These are phyloP conservation scores for Punctoribates punctum DNA, from an alignment of 2,888 invertebrate species.

Conservation along the genomic window DNA sequence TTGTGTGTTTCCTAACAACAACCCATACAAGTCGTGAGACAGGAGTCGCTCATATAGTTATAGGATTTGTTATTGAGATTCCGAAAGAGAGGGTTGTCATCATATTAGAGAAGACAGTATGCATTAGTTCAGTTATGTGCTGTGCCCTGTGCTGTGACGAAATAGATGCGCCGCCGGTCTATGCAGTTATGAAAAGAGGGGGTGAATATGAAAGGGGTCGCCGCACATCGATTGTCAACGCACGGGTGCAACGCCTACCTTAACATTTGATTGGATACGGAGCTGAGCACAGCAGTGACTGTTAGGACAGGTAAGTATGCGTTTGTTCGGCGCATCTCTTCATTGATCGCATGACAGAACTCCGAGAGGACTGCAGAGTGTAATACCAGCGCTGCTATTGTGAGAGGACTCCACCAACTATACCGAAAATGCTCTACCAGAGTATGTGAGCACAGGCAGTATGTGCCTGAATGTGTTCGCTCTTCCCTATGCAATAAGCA, in stretches of 20 bases:
- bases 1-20: slow-evolving; percentile 2
- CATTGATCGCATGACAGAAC: slow-evolving; percentile 34
- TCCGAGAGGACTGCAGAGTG: background rate
- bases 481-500: slow-evolving; percentile 13
- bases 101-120: background rate
- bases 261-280: slow-evolving; percentile 28
- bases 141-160: slow-evolving; percentile 13
- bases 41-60: background rate
- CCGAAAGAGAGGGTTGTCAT: slow-evolving; percentile 28
- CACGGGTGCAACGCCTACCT: slow-evolving; percentile 35
- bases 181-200: background rate
- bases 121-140: background rate
- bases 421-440: background rate
- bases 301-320: slow-evolving; percentile 36
- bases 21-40: background rate
- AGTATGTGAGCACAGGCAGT: background rate
- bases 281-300: background rate
- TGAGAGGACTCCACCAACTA: background rate
- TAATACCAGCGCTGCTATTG: background rate
- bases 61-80: slow-evolving; percentile 23
- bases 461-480: background rate
- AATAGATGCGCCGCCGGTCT: slow-evolving; percentile 20
- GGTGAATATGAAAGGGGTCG: background rate
- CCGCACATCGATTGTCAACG: slow-evolving; percentile 21
- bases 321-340: slow-evolving; percentile 33